These are phyloP conservation scores for Nomada fabriciana DNA, from an alignment of 2,888 invertebrate genomes.

Conservation along the genomic window DNA sequence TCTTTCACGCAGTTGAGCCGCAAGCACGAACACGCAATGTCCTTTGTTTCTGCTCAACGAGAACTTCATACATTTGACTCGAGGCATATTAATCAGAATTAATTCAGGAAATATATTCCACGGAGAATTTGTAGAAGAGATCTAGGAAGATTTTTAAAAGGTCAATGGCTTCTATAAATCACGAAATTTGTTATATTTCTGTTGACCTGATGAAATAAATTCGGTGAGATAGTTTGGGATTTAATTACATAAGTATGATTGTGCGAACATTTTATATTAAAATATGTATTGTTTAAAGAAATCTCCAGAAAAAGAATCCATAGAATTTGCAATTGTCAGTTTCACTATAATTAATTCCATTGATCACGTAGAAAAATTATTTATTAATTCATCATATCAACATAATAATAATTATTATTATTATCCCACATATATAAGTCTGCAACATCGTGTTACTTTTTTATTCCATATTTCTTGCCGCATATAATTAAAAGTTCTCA, in stretches of 20 bases:
- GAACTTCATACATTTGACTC: background rate
- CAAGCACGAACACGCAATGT: background rate
- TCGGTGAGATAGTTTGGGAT: too few species aligned
- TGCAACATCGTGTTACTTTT: background rate
- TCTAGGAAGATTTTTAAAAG: too few species aligned
- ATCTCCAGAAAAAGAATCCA: background rate
- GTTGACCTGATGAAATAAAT: too few species aligned
- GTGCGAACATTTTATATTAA: too few species aligned
- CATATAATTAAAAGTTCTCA: background rate
- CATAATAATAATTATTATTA: background rate
- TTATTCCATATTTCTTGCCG: background rate
- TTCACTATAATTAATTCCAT: background rate
- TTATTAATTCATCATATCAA: background rate
- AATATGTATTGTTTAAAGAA: background rate
- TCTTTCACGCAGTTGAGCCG: conserved; percentile 14
- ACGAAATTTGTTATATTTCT: too few species aligned
- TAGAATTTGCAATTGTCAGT: background rate
- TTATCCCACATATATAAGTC: background rate
- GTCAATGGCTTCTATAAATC: too few species aligned
- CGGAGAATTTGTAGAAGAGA: too few species aligned
- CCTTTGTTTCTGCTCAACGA: background rate
- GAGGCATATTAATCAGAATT: background rate
- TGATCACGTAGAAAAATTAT: background rate
- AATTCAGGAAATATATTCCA: background rate
- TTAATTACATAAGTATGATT: too few species aligned